Base-by-base conservation (phyloP, 53 echinoderm and acorn worm species). In the Holothuria leucospilota region DNA sequence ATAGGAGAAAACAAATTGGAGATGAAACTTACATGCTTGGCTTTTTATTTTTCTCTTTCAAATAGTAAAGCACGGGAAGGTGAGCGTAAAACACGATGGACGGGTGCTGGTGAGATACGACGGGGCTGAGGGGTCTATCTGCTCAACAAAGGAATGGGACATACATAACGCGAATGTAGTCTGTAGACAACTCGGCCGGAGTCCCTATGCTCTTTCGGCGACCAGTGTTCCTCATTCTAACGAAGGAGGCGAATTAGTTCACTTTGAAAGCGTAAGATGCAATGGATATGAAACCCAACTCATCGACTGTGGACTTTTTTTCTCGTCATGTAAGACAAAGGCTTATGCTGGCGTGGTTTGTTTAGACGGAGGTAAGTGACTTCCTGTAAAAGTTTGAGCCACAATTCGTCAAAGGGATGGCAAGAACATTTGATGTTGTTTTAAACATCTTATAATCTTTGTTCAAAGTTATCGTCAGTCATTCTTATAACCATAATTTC, bases 111-210 rank as follows among this genome's bases (percentile, higher is more conserved):
- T 79, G 38, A 79, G 29, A 29, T 61, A 59, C 80, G 27, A 61
- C 5, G 80, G 61, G 5, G 51, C 56, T 20, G 80, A 79, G 20
- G 80, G 80, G 15, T 79, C 80, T 15, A 29, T 79, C 51, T 79
- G 80, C 56, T 79, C 15, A 13, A 79, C 80, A 13, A 27, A 59
- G 14, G 80, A 61, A 28, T 79, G 80, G 80, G 34, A 79, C 20
- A 79, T 79, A 58, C 80, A 79, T 60, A 59, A 60, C 62, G 80
- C 80, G 9, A 79, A 79, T 38, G 80, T 79, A 3, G 80, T 79
- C 28, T 79, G 80, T 29, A 6, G 61, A 29, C 80, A 79, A 34
- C 34, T 79, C 6, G 80, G 80, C 34, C 25, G 3, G 24, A 27
- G 80, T 29, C 80, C 80, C 14, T 79, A 79, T 59, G 80, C 80